Conservation (phyloP, 1,140 invertebrate genomes). For the Penaeus japonicus region DNA sequence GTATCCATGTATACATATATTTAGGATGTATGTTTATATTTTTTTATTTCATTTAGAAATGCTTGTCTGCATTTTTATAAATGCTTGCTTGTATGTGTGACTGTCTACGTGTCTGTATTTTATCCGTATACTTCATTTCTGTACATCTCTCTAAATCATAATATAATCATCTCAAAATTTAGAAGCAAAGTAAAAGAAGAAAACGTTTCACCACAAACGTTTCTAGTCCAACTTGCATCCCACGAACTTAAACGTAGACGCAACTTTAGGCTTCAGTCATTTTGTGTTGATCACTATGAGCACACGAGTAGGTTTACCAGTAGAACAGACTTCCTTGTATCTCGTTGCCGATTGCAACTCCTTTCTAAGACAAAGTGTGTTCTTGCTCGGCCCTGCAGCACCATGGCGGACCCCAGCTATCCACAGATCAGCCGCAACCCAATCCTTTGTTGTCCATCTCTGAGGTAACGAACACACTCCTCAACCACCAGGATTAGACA, state of each 20-base stretch:
- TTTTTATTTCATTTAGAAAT: too few species aligned
- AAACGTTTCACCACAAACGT: too few species aligned
- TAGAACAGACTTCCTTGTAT: slow-evolving; percentile 36
- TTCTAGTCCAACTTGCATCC: too few species aligned
- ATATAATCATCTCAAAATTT: too few species aligned
- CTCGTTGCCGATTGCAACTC: slow-evolving; percentile 58
- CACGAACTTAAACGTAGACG: neutral
- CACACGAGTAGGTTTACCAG: slow-evolving; percentile 46
- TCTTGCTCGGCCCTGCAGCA: slow-evolving; percentile 49
- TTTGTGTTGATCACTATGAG: slow-evolving; percentile 7
- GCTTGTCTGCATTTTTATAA: too few species aligned
- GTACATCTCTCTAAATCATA: too few species aligned
- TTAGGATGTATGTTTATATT: too few species aligned
- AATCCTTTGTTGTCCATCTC: slow-evolving; percentile 84
- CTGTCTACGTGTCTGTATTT: too few species aligned
- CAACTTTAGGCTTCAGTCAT: neutral
- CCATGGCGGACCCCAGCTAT: slow-evolving; percentile 60
- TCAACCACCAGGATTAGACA: slow-evolving; percentile 66
- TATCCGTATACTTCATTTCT: too few species aligned
- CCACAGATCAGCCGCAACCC: slow-evolving; percentile 74
- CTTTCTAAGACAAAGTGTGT: slow-evolving; percentile 60
- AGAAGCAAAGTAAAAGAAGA: too few species aligned
- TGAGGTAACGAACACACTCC: slow-evolving; percentile 81
- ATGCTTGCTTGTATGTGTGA: too few species aligned
- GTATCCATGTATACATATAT: too few species aligned